Base-by-base conservation (phyloP, 1,140 invertebrate species). In the Sarcophaga bullata region DNA sequence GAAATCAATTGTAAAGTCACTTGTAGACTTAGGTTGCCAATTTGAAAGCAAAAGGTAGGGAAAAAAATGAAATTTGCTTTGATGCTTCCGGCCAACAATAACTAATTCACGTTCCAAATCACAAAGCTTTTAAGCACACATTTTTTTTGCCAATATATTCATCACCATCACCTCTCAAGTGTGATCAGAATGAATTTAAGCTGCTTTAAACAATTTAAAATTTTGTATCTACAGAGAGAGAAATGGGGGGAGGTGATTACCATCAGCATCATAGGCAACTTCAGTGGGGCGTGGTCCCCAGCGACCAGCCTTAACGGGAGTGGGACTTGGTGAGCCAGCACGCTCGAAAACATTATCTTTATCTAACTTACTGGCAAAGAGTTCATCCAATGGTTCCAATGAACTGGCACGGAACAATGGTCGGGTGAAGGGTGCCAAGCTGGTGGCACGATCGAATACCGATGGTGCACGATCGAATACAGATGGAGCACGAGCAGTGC, bases 191-290 rank as follows among this genome's bases (percentile, higher is more conserved):
- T 37, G 25, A 37, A 37, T 37, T 37, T 1, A 37, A 37, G 25
- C 25, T 37, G 25, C 25, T 37, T 37, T 37, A 37, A 37, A 37
- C 50, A 46, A 50, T 19, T 73, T 8, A 19, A 54, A 62, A 52
- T 58, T 78, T 54, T n/a, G 76, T 37, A 37, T 37, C 25, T 37
- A 2, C 4, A 37, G 25, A 37, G 25, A 37, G 25, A 37, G 25
- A 37, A 37, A 37, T 37, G 80, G 84, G 90, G 92, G 92, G 50
- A 13, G 7, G 49, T 78, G 48, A 52, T 78, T 93, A 94, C 93
- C 93, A 90, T 94, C 93, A 91, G 93, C 92, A 91, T 94, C 94
- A 90, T 92, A 94, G 84, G 93, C 93, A 85, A 94, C 91, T 91
- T 94, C 93, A 85, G 91, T 91, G 85, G 93, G 91, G 83, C 93